Evolutionary conservation across 2,888 invertebrate species (phyloP).

Genomic region (Atrina japonica): DNA sequence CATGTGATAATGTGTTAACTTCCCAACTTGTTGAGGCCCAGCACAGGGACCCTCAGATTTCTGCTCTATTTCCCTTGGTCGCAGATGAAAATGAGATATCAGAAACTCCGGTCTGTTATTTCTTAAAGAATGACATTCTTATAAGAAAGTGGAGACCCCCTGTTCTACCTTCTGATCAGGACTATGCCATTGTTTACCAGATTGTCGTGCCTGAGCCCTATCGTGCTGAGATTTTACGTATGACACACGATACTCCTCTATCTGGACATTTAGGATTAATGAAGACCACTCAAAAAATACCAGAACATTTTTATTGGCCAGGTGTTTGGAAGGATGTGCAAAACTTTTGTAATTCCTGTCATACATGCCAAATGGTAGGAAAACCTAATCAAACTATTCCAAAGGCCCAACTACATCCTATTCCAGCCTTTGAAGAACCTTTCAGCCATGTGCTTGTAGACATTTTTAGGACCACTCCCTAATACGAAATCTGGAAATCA

Average conservation of each 20-base stretch:
- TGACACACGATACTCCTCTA: too few relatives aligned
- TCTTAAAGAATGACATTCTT: constrained; percentile 36
- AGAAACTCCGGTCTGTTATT: too few relatives aligned
- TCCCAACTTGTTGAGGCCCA: constrained; percentile 43
- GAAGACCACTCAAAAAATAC: constrained; percentile 40
- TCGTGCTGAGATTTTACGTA: constrained; percentile 34
- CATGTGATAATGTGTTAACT: constrained; percentile 29
- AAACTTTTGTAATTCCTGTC: constrained; percentile 34
- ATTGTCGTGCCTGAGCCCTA: too few relatives aligned
- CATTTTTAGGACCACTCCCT: constrained; percentile 47
- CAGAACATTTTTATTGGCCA: constrained; percentile 45
- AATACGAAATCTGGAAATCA: constrained; percentile 42
- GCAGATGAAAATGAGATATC: constrained; percentile 30
- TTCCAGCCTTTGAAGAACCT: too few relatives aligned
- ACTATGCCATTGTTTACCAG: constrained; percentile 41
- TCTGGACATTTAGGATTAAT: constrained; percentile 47
- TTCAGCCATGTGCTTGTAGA: constrained; percentile 41
- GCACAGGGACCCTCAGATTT: constrained; percentile 44
- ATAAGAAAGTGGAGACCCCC: too few relatives aligned
- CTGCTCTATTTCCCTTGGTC: constrained; percentile 28
- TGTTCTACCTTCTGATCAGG: constrained; percentile 40
- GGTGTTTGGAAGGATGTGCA: constrained; percentile 34
- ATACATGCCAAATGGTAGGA: constrained; percentile 40
- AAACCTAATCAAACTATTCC: constrained; percentile 43
- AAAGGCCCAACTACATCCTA: too few relatives aligned